These are phyloP conservation scores for Sebastolobus alascanus DNA, from an alignment of 2,797 vertebrate species.

Conservation along the genomic window DNA sequence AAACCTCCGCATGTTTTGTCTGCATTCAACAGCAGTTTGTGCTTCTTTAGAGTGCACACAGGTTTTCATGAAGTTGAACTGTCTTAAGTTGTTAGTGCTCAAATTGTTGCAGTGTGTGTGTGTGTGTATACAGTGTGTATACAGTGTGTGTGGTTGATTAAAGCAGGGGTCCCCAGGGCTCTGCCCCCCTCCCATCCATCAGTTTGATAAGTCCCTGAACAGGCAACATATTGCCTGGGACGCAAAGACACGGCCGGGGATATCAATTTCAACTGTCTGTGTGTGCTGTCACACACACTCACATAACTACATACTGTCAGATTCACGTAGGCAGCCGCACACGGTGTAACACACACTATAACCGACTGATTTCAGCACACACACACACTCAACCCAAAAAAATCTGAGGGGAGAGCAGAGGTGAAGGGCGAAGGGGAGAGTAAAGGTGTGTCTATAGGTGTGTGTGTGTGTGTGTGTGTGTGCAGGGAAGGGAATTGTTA, in stretches of 20 bases:
- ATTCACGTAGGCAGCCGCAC: slow-evolving; percentile 13
- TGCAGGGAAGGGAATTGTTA: background rate
- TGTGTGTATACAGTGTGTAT: slow-evolving; percentile 39
- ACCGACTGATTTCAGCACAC: slow-evolving; percentile 16
- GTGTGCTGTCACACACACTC: slow-evolving; percentile 40
- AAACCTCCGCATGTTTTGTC: background rate
- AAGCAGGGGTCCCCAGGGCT: slow-evolving; percentile 88
- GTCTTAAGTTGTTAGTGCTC: slow-evolving; percentile 84
- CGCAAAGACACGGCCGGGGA: slow-evolving; percentile 86
- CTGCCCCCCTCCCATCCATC: slow-evolving; percentile 92
- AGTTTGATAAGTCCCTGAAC: slow-evolving; percentile 93
- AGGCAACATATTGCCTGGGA: slow-evolving; percentile 95
- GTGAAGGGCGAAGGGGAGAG: slow-evolving; percentile 25
- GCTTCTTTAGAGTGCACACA: background rate
- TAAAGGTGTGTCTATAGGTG: background rate
- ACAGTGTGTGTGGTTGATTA: slow-evolving; percentile 86
- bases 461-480: slow-evolving; percentile 10
- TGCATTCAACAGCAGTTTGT: background rate
- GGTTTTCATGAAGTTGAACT: slow-evolving; percentile 2
- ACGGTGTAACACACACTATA: slow-evolving; percentile 18
- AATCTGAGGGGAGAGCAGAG: slow-evolving; percentile 35
- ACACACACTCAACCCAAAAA: slow-evolving; percentile 28
- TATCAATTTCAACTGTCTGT: slow-evolving; percentile 91
- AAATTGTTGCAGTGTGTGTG: slow-evolving; percentile 76
- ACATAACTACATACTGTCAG: slow-evolving; percentile 38